Evolutionary conservation across 2,797 vertebrate genomes (phyloP).

Genomic region (Typhlichthys subterraneus): DNA sequence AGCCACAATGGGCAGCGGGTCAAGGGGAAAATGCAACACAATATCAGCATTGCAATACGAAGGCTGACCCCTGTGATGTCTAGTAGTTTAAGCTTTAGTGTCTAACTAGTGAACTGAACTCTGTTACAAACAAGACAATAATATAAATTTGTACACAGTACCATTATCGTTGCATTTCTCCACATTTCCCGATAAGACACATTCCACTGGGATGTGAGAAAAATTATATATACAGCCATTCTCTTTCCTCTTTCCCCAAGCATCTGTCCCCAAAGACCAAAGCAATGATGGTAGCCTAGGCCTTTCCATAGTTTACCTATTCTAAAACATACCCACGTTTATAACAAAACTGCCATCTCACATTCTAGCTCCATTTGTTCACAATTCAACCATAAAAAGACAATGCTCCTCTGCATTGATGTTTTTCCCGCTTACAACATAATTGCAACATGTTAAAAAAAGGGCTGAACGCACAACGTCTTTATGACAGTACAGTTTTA

Average conservation of each 20-base stretch:
- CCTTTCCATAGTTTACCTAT: not conserved
- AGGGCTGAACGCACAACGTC: not conserved
- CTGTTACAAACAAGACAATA: not conserved
- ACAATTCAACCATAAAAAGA: not conserved
- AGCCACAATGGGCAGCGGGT: constrained; percentile 9
- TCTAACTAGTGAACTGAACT: not conserved
- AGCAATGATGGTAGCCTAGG: not conserved
- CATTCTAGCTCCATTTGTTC: not conserved
- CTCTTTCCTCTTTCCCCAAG: too few species aligned
- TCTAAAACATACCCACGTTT: not conserved
- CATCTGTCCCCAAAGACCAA: too few species aligned
- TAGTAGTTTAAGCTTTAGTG: constrained; percentile 12
- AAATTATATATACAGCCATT: too few species aligned
- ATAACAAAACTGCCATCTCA: not conserved
- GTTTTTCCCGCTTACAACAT: not conserved
- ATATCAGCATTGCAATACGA: not conserved
- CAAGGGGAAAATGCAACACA: constrained; percentile 20
- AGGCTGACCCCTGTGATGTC: constrained; percentile 2
- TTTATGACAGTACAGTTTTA: constrained; percentile 5
- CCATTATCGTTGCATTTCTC: too few species aligned
- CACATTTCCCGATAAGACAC: too few species aligned
- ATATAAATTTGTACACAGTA: too few species aligned
- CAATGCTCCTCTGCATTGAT: not conserved
- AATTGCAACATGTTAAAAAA: not conserved
- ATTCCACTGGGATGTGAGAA: too few species aligned